Evolutionary conservation across 2,888 invertebrate genomes (phyloP), one percentile per base, ranked within the genome.

Genomic region (Dilophus febrilis): DNA sequence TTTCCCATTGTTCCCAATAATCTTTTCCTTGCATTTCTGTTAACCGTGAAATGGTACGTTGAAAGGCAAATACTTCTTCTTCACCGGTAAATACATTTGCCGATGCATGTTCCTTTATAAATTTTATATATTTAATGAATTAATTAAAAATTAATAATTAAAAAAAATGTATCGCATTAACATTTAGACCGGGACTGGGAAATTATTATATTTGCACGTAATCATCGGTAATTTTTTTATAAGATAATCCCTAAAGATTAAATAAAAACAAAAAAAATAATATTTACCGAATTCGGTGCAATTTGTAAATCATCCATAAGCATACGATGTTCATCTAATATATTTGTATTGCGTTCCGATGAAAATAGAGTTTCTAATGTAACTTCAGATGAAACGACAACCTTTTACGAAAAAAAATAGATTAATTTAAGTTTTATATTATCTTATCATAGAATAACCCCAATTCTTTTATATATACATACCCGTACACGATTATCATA

Each of bases 41-140:
- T 28, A 98, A 71, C 46, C 98, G 70, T 0, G 97, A 97, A 19
- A 92, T 61, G 17, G 95, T 94, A 7, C 98, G 71, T 52, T 94
- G 91, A 56, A 85, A 92, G 1, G 98, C 97, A 64, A 98, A 98
- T 52, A 91, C 65, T 65, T 99, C 98, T 62, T 99, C 98, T 59
- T 91, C 90, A 0, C 97, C 97, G 1, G 92, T 94, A 54, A 98
- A 97, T 49, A 98, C 80, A 53, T 84, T 91, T 4, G 91, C 83
- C 46, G 73, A 72, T 16, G 83, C 75, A 52, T 79, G 72, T 40
- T 76, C 77, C 83, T 84, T 52, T 38, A 22, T 22, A 22, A 22
- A 13, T 30, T 28, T 11, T 6, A 7, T 11, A 13, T 31, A 6
- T 11, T 14, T 17, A 17, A 14, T 16, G 33, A 3, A 33, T 17